Evolutionary conservation across 2,797 vertebrate species (phyloP).

Genomic region (Danio tinwini): DNA sequence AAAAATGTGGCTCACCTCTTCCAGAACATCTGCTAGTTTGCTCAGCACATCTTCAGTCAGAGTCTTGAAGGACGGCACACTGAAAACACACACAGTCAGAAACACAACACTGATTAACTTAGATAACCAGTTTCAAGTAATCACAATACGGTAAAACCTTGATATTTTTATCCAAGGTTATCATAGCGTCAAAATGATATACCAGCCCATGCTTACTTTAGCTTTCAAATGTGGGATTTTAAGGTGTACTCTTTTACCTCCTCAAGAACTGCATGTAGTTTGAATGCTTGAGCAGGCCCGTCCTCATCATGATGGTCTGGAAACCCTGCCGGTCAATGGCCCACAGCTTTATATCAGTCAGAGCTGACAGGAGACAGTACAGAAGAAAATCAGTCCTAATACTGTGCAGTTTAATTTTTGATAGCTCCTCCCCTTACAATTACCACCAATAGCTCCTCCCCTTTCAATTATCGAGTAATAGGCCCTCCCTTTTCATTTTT

Average conservation of each 20-base stretch:
- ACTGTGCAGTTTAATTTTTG: no score
- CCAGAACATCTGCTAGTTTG: constrained; percentile 76
- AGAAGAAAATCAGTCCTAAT: no score
- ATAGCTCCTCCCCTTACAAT: no score
- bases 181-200: no score
- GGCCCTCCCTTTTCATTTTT: no score
- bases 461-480: no score
- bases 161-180: no score
- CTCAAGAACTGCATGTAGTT: constrained; percentile 82
- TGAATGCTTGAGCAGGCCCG: constrained; percentile 80
- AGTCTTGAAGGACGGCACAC: constrained; percentile 74
- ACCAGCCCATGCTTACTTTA: no score
- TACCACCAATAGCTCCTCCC: no score
- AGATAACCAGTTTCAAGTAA: no score
- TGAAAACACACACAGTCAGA: constrained; percentile 49
- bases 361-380: constrained; percentile 66
- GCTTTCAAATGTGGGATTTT: not conserved
- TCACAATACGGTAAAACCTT: no score
- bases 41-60: constrained; percentile 76
- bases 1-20: constrained; percentile 79
- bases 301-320: constrained; percentile 85
- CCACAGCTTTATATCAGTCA: constrained; percentile 81
- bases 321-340: constrained; percentile 83
- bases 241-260: constrained; percentile 65
- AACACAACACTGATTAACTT: no score